Percentiles rank a stretch among this genome's conserved stretches.
Conservation (phyloP, 2,797 vertebrate genomes). For the Kryptolebias ocellatus region DNA sequence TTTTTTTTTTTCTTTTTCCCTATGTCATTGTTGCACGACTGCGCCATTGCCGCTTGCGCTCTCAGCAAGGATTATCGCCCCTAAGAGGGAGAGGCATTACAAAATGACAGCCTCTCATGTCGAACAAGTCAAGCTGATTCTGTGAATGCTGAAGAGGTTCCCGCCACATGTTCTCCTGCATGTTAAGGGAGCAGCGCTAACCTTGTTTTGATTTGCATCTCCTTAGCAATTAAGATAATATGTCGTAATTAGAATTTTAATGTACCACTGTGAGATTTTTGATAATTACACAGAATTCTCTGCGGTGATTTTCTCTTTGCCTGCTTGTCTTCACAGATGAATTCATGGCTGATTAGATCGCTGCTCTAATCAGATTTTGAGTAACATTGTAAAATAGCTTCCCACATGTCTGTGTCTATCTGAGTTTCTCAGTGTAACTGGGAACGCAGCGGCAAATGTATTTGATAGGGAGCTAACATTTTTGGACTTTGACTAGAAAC, state of each 20-base stretch:
- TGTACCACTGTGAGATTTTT: constrained; percentile 83
- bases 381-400: constrained; percentile 69
- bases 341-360: constrained; percentile 83
- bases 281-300: constrained; percentile 82
- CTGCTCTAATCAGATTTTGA: constrained; percentile 78
- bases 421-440: constrained; percentile 59
- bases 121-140: constrained; percentile 80
- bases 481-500: constrained; percentile 35
- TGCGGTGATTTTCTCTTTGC: constrained; percentile 76
- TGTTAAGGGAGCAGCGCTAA: constrained; percentile 79
- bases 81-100: constrained; percentile 71
- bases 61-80: constrained; percentile 74
- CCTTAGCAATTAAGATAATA: constrained; percentile 85
- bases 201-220: constrained; percentile 86
- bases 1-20: constrained; percentile 35
- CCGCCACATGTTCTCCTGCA: constrained; percentile 72
- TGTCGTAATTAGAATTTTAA: constrained; percentile 85
- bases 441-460: constrained; percentile 52
- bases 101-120: constrained; percentile 77
- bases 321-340: constrained; percentile 78
- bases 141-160: constrained; percentile 78
- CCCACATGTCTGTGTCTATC: constrained; percentile 71
- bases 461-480: constrained; percentile 35
- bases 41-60: constrained; percentile 59
- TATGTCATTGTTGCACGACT: constrained; percentile 68